Conservation (phyloP, 2,888 invertebrate species). For the Oxyscelio sp. region DNA sequence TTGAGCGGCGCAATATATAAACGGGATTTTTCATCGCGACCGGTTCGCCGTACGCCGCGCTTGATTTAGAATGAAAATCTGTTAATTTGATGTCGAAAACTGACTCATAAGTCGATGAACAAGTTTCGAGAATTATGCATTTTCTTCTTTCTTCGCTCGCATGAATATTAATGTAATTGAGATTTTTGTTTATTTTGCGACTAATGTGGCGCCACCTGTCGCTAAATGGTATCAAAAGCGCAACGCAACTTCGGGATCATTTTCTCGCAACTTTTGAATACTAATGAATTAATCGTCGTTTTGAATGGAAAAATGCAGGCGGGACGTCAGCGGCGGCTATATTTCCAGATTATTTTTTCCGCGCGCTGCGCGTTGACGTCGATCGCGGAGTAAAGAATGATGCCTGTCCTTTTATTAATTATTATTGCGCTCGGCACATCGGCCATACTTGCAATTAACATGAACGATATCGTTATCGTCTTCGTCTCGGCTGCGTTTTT, state of each 20-base stretch:
- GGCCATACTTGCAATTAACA: constrained; percentile 38
- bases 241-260: neutral
- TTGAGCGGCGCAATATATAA: constrained; percentile 34
- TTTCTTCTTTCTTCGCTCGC: constrained; percentile 35
- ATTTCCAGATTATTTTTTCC: constrained; percentile 89
- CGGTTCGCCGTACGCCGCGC: constrained; percentile 15
- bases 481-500: constrained; percentile 27
- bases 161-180: constrained; percentile 30
- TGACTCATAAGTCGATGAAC: constrained; percentile 25
- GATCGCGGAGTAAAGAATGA: constrained; percentile 80
- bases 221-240: neutral
- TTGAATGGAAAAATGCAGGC: neutral
- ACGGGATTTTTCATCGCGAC: constrained; percentile 18
- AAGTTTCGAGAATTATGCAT: constrained; percentile 23
- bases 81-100: constrained; percentile 38
- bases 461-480: constrained; percentile 39
- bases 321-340: neutral
- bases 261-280: too few species aligned
- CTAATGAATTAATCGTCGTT: too few species aligned
- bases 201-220: constrained; percentile 21
- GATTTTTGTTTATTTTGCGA: neutral
- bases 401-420: constrained; percentile 37
- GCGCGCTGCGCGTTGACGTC: constrained; percentile 79
- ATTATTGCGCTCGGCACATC: neutral
- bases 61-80: constrained; percentile 37